Conservation (phyloP, 2,113 vertebrate genomes). For the Myiozetetes cayanensis region DNA sequence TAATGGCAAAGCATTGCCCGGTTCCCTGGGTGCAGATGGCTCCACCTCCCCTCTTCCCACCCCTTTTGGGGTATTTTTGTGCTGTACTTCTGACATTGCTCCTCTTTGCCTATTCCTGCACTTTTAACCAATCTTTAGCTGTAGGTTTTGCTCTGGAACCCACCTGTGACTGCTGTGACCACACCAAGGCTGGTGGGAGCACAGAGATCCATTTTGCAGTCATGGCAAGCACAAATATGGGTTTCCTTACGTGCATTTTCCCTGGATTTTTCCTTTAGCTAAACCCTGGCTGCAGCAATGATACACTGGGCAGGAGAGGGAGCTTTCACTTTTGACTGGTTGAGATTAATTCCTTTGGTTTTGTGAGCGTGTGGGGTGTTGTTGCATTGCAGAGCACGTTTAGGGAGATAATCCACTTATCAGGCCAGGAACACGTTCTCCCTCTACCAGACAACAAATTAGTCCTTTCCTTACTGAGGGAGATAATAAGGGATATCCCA, state of each 20-base stretch:
- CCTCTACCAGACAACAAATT: neutral
- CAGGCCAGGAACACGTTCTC: neutral
- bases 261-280: neutral
- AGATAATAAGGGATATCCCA: neutral
- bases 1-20: neutral
- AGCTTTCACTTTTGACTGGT: neutral
- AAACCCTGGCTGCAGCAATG: neutral
- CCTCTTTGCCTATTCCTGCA: neutral
- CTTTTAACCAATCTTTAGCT: neutral
- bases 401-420: constrained; percentile 28
- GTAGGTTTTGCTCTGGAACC: neutral
- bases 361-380: neutral
- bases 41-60: neutral
- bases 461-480: neutral
- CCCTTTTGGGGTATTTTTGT: neutral
- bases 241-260: neutral
- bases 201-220: neutral
- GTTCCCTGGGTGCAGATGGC: neutral
- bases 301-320: neutral
- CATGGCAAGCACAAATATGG: rapidly evolving
- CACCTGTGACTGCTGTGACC: rapidly evolving
- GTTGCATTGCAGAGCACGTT: neutral
- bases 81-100: rapidly evolving
- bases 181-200: rapidly evolving
- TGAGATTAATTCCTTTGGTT: neutral